Base-by-base conservation (phyloP, 1,140 invertebrate genomes). In the Aphis gossypii region DNA sequence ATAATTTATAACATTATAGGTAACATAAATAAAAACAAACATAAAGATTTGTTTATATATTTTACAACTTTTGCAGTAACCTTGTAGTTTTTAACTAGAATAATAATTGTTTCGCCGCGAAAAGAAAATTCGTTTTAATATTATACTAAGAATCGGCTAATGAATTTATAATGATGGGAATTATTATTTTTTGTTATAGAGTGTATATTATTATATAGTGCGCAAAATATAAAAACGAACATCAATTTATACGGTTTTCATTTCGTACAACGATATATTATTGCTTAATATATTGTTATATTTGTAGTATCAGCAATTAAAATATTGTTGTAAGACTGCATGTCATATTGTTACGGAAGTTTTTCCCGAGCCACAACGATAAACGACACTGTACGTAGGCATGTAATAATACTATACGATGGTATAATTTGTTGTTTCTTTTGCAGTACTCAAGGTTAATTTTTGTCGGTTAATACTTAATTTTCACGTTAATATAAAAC, bases 151-250 rank as follows among this genome's bases (percentile, higher is more conserved):
- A 41, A 25, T 41, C 11, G 4, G 23, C 38, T 86, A 86, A 86
- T 86, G 41, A 86, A 86, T 86, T 86, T 86, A 86, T 86, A 86
- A 44, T 44, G 84, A 86, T 86, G 84, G 84, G 25, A 86, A 46
- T 38, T 35, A 83, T 44, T 84, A 84, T 84, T 84, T 84, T 25
- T n/a, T 18, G 60, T n/a, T n/a, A n/a, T n/a, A n/a, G n/a, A 30
- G 60, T 76, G 14, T 23, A 41, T 41, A 14, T 23, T 41, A 14
- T 23, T 41, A 41, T 41, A 41, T 41, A 41, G 38, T 41, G 20
- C 35, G 41, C 38, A 41, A 84, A 41, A 25, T 41, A 84, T 84
- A 84, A 84, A 41, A 84, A 83, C 6, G 21, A 83, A 25, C 20
- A 41, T 84, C 20, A 25, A 84, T 21, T 84, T 41, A 23, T 21